These are phyloP conservation scores for Lamellibrachia satsuma DNA, from an alignment of 2,888 invertebrate species.

Conservation along the genomic window DNA sequence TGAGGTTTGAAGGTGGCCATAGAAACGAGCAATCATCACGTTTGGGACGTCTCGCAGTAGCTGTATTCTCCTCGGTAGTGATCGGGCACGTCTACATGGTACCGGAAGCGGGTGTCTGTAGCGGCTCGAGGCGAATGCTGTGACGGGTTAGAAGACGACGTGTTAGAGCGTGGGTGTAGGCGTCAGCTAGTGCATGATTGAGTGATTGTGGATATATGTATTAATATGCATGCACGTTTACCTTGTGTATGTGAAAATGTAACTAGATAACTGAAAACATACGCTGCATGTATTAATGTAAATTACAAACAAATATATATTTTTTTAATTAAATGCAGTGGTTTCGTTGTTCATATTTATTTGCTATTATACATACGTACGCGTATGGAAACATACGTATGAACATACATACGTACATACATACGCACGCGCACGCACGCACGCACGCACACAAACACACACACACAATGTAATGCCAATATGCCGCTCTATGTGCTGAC, in stretches of 20 bases:
- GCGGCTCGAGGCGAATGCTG: not conserved
- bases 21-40: not conserved
- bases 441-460: conserved; percentile 18
- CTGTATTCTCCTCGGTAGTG: not conserved
- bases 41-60: conserved; percentile 10
- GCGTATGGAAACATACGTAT: not conserved
- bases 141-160: too few species aligned
- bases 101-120: not conserved
- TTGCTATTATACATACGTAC: not conserved
- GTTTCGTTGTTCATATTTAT: not conserved
- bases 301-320: not conserved
- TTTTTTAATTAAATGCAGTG: too few species aligned
- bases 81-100: not conserved
- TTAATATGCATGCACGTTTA: not conserved
- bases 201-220: not conserved
- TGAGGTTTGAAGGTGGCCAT: not conserved
- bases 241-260: not conserved
- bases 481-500: too few species aligned
- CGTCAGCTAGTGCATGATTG: not conserved
- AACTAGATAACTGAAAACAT: too few species aligned
- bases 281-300: not conserved
- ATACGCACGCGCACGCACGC: not conserved
- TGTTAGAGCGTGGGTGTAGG: too few species aligned
- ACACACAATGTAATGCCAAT: not conserved
- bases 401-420: conserved; percentile 24